Base-by-base conservation (phyloP, 1,140 invertebrate species). In the Drosophila ogumai region DNA sequence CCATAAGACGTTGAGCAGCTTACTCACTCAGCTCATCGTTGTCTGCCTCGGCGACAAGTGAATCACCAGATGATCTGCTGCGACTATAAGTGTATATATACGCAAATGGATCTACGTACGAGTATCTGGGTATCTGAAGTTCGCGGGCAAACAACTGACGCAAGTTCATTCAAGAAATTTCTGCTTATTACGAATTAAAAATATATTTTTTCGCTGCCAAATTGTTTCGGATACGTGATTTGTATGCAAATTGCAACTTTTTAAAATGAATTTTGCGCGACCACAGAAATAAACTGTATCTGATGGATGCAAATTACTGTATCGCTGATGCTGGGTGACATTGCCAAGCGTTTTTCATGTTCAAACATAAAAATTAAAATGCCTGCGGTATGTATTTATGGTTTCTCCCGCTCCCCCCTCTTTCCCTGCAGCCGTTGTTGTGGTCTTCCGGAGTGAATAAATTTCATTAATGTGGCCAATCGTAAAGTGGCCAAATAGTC, bases 391-490 rank as follows among this genome's bases (percentile, higher is more conserved):
- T 65, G 75, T 79, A 76, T 78, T 80, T 75, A 80, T 80, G 61
- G 69, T 60, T 36, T 68, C 13, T 17, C 25, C 63, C 54, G 7
- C n/a, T 31, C 19, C 25, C 28, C 10, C 28, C 6, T 34, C 46
- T n/a, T 58, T 44, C 34, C 17, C 7, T 49, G 22, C 31, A 9
- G 13, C 52, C 28, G 17, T 13, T 57, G 41, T 19, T 82, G 80
- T 43, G 81, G 81, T 84, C 81, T 65, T 64, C 72, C 66, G 75
- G 76, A 77, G 76, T 85, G 60, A 59, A 85, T 84, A 77, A 80
- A 80, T 84, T 84, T 80, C 55, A 69, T 84, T 82, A 82, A 82
- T 82, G 64, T 67, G 81, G 76, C 60, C 81, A 84, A 84, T 82
- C 75, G 81, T 84, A 80, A 82, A 82, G 60, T 82, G 58, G 47